Evolutionary conservation across 2,888 invertebrate genomes (phyloP), one percentile per base, ranked within the genome.

Genomic region (Augiades crinisus): DNA sequence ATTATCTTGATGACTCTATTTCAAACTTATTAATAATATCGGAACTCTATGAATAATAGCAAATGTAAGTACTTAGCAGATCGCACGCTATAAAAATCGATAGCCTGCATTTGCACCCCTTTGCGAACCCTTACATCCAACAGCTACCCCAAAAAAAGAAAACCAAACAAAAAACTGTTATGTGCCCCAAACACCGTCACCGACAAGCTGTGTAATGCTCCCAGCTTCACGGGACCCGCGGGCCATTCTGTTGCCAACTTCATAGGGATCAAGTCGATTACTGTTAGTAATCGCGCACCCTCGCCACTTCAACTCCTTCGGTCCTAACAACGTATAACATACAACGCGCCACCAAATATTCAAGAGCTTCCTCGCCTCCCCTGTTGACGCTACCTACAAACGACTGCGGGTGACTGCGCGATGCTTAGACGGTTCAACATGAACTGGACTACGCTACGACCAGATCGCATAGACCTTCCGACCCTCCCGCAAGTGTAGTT

Each of bases 241-340:
- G 5, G 19, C 3, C 75, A 78, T 75, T 78, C 76, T 70, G 81
- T 81, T 80, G 72, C 78, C 76, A 79, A 81, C 83, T 81, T 84
- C 81, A 81, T 81, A 66, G 83, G 81, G 82, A 84, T 84, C 84
- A 82, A 76, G 80, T 19, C 19, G 19, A 19, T 19, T 19, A 19
- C 19, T 19, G 19, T 5, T 19, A 4, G 3, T 19, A 4, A 4
- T 19, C 19, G 5, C 19, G 19, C 19, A 19, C 19, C 19, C 81
- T 73, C 79, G 72, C 75, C 78, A 70, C 80, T 79, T 72, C 60
- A 19, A 19, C 19, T 19, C 3, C 19, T 19, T 19, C 19, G 19
- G 19, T 5, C 5, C 19, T 4, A 19, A 68, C 64, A 36, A 24
- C 64, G 70, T 71, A 64, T 62, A 62, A 61, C 62, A 73, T 65